Conservation (phyloP, 2,888 invertebrate species). For the Mystacides longicornis region DNA sequence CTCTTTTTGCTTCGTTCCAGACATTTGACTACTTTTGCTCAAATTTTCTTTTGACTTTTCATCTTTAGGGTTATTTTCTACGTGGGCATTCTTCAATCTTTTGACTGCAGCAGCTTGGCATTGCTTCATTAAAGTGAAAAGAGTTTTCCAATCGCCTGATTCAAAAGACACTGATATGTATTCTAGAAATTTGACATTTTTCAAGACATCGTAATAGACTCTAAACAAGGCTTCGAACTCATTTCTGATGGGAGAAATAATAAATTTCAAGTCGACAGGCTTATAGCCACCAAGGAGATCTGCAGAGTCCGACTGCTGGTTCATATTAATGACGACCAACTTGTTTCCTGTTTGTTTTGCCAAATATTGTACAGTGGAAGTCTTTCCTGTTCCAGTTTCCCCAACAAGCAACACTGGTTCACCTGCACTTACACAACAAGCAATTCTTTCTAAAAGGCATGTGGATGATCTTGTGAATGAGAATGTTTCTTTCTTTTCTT, state of each 20-base stretch:
- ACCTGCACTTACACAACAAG: conserved; percentile 70
- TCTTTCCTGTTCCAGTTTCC: conserved; percentile 98
- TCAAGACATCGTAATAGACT: conserved; percentile 65
- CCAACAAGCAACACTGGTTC: conserved; percentile 94
- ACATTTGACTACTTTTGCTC: too few species aligned
- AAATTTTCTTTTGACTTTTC: too few species aligned
- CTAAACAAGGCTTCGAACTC: conserved; percentile 80
- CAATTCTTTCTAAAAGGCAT: conserved; percentile 79
- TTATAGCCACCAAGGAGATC: conserved; percentile 96
- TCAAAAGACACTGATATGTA: conserved; percentile 73
- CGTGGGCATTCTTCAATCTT: conserved; percentile 33
- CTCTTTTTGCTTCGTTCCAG: conserved; percentile 34
- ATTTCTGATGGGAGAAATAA: conserved; percentile 71
- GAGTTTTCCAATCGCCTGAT: conserved; percentile 61
- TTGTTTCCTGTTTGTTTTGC: conserved; percentile 77
- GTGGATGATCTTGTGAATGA: conserved; percentile 78
- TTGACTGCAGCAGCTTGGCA: conserved; percentile 60
- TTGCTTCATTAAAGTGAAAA: conserved; percentile 71
- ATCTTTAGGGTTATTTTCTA: conserved; percentile 15
- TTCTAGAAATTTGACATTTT: conserved; percentile 75
- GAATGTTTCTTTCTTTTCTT: conserved; percentile 52
- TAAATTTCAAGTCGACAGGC: conserved; percentile 83
- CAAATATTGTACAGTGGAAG: conserved; percentile 87
- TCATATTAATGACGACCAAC: conserved; percentile 94
- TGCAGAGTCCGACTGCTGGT: conserved; percentile 95